Base-by-base conservation (phyloP, 2,888 invertebrate species). In the Cremastinae sp. region DNA sequence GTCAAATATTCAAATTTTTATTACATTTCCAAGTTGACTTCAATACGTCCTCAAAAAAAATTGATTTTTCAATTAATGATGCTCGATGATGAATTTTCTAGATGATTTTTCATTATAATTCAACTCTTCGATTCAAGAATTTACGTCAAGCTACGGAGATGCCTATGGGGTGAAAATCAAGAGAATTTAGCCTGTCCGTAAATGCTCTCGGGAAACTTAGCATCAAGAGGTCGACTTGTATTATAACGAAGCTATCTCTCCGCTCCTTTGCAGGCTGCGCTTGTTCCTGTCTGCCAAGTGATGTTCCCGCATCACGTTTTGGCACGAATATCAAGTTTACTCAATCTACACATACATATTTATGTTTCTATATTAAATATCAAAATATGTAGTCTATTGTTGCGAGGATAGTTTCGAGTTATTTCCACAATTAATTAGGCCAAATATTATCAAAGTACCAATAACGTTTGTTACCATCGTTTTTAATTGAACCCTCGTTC, bases 321-420 rank as follows among this genome's bases (percentile, higher is more conserved):
- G 8, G 28, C 59, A 47, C n/a, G 59, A 53, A 66, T 71, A 75
- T 75, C 55, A 59, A 75, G 65, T 75, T 75, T 47, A 64, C 9
- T 35, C 35, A 35, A 20, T 18, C 18, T n/a, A 18, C 10, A 10
- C 1, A 55, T 37, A 55, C 37, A 55, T 35, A 9, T 37, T 9
- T 55, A 55, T 37, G 37, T 37, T 16, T 37, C 22, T 7, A 10
- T 35, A 55, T 75, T 71, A 56, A 71, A 65, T 66, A 61, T 41
- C 49, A 35, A 61, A 65, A 65, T 65, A 65, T 49, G 28, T 55
- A 45, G 9, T 14, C 8, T 51, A 58, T n/a, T 20, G 45, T 70
- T n/a, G 35, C 39, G 28, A 28, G n/a, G 28, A 28, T 18, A 37
- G 62, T 56, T 12, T 9, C 10, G 20, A 41, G 45, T 47, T 28